These are phyloP conservation scores for Hestina assimilis DNA, from an alignment of 1,140 invertebrate genomes.

Conservation along the genomic window DNA sequence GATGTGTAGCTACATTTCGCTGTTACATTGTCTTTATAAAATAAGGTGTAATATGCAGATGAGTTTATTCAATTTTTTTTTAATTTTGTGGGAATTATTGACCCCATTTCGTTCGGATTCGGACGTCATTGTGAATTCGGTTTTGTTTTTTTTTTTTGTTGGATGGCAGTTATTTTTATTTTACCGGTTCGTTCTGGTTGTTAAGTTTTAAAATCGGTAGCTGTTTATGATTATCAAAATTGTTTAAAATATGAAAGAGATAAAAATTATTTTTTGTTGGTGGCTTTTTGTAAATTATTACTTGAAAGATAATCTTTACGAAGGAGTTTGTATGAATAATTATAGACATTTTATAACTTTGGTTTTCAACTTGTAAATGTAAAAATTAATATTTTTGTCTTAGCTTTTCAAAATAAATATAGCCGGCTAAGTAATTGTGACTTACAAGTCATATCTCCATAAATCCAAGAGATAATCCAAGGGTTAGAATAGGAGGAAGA, in stretches of 20 bases:
- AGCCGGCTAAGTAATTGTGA: not conserved
- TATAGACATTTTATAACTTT: too few relatives aligned
- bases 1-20: conserved; percentile 41
- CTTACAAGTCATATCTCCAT: too few relatives aligned
- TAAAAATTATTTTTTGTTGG: not conserved
- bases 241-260: not conserved
- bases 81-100: conserved; percentile 52
- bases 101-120: conserved; percentile 55
- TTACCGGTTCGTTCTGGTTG: conserved; percentile 40
- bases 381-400: not conserved
- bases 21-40: conserved; percentile 59
- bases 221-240: conserved; percentile 3
- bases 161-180: conserved; percentile 43
- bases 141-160: conserved; percentile 34
- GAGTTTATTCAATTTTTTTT: conserved; percentile 55
- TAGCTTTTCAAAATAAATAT: not conserved
- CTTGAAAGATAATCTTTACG: too few relatives aligned
- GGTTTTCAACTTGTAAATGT: too few relatives aligned
- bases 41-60: conserved; percentile 65
- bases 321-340: too few relatives aligned
- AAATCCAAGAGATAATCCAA: too few relatives aligned
- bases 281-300: too few relatives aligned
- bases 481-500: too few relatives aligned
- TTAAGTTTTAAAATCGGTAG: conserved; percentile 18
- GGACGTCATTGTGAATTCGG: conserved; percentile 43